phyloP scores from a whole-genome alignment of 2,113 vertebrate species.

The Thryonomys swinderianus region DNA sequence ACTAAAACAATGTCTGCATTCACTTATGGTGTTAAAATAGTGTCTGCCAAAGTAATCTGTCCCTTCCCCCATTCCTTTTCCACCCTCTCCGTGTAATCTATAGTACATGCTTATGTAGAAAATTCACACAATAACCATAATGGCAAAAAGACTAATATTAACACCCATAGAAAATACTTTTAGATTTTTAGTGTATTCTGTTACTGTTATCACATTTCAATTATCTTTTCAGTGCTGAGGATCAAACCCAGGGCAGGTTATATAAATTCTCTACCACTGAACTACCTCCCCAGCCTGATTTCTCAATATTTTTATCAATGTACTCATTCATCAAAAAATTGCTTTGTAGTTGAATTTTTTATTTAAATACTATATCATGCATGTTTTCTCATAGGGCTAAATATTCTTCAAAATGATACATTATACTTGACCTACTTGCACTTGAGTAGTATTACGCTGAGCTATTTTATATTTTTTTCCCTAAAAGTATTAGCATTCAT shows the following conservation, averaged over 20 bases:
- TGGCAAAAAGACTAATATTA: not conserved
- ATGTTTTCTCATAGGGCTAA: not conserved
- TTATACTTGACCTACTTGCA: not conserved
- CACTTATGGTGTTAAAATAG: not conserved
- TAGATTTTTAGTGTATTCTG: not conserved
- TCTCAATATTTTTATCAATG: not conserved
- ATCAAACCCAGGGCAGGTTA: not conserved
- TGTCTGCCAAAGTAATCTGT: not conserved
- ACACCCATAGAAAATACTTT: not conserved
- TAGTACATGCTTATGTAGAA: not conserved
- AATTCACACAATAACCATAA: not conserved
- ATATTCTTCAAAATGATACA: conserved; percentile 22
- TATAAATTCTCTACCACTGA: not conserved
- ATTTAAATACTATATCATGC: not conserved
- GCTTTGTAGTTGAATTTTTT: not conserved
- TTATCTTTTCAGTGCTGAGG: not conserved
- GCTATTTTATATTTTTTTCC: not conserved
- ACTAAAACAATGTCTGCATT: not conserved
- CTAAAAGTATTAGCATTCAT: conserved; percentile 15
- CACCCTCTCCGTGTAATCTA: not conserved
- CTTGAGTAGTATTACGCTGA: not conserved
- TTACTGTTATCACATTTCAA: not conserved
- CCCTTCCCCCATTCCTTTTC: not conserved
- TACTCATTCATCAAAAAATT: conserved; percentile 44
- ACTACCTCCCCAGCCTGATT: not conserved